phyloP scores from a whole-genome alignment of 2,797 vertebrate species.

The Myripristis jacobus region DNA sequence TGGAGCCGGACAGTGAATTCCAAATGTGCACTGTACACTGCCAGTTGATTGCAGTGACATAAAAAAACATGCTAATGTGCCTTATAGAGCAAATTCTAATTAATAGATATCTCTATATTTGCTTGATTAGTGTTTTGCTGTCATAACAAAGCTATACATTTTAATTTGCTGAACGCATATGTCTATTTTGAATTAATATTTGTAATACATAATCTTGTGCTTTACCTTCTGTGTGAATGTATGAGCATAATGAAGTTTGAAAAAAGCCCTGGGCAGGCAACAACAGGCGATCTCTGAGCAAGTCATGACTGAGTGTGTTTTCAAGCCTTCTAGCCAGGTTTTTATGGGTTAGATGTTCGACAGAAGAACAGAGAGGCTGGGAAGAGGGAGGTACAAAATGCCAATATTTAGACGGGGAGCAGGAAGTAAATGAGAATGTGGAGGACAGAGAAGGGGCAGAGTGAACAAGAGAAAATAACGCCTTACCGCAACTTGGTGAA shows the following conservation, averaged over 20 bases:
- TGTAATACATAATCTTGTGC: no score
- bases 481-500: conserved; percentile 58
- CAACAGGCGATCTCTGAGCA: conserved; percentile 19
- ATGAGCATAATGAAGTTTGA: conserved; percentile 33
- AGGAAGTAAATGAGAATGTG: conserved; percentile 54
- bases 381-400: conserved; percentile 23
- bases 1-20: not conserved
- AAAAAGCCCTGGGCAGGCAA: conserved; percentile 35
- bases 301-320: conserved; percentile 27
- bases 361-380: conserved; percentile 47
- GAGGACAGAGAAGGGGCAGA: conserved; percentile 32
- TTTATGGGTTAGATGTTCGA: conserved; percentile 33
- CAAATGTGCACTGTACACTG: no score
- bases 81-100: no score
- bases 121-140: no score
- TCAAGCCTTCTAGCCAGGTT: conserved; percentile 28
- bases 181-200: no score
- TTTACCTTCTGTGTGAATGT: no score
- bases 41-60: no score
- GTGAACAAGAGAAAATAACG: conserved; percentile 49
- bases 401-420: conserved; percentile 35
- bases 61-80: no score
- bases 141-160: no score
- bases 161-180: no score
- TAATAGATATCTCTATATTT: no score